Percentiles rank a stretch among this genome's conserved stretches.
Conservation (phyloP, 2,797 vertebrate species). For the Caiman crocodilus region DNA sequence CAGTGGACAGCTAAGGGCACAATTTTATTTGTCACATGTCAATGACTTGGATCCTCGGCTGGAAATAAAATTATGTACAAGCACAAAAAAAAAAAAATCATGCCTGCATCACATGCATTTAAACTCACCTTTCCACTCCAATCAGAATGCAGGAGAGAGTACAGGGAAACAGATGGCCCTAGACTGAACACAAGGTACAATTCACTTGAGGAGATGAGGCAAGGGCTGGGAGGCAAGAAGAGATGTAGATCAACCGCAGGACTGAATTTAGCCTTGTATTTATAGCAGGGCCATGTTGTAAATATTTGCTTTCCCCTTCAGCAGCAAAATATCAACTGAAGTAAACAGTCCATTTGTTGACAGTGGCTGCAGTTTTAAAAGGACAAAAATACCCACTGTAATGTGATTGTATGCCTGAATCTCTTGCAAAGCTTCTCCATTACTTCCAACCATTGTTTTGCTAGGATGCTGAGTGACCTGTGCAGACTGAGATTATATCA, state of each 20-base stretch:
- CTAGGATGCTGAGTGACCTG: neutral
- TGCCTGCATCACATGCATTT: neutral
- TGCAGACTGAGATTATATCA: neutral
- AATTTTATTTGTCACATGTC: neutral
- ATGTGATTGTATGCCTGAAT: neutral
- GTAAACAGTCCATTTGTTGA: neutral
- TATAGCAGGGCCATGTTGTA: neutral
- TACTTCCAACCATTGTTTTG: neutral
- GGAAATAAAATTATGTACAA: neutral
- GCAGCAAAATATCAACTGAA: neutral
- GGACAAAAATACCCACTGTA: accelerated
- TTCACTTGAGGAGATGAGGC: conserved; percentile 24
- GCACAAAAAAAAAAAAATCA: neutral
- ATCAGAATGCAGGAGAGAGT: conserved; percentile 34
- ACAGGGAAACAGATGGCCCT: conserved; percentile 54
- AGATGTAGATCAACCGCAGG: neutral
- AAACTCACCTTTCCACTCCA: conserved; percentile 57
- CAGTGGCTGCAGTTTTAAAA: neutral
- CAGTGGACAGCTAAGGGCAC: neutral
- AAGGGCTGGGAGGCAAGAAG: conserved; percentile 5
- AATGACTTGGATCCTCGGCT: neutral
- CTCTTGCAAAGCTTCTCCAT: accelerated
- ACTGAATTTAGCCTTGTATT: neutral
- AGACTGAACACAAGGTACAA: conserved; percentile 30
- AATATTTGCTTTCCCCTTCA: neutral